These are phyloP conservation scores for Aspidoscelis tigris DNA, from an alignment of 2,113 vertebrate genomes.

Conservation along the genomic window DNA sequence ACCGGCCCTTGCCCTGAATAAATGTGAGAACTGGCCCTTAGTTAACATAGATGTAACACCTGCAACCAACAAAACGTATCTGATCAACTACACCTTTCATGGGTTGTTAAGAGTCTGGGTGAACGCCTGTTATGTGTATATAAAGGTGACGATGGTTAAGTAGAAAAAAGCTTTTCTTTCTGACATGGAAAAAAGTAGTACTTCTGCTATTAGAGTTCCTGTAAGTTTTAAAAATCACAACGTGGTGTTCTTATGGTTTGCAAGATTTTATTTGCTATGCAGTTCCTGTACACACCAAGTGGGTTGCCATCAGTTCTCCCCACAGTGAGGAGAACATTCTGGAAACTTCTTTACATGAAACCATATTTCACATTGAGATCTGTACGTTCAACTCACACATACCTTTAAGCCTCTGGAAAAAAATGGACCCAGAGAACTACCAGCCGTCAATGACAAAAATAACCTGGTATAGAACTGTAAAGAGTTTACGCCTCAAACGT, in stretches of 20 bases:
- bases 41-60: no score
- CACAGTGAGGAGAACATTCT: neutral
- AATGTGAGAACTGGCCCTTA: neutral
- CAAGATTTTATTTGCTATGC: constrained; percentile 22
- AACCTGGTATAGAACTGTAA: constrained; percentile 51
- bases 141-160: neutral
- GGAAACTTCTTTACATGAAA: constrained; percentile 64
- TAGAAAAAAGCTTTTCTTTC: neutral
- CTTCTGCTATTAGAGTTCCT: no score
- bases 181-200: neutral
- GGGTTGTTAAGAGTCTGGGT: no score
- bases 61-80: neutral
- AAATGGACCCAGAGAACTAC: constrained; percentile 67
- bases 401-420: constrained; percentile 70
- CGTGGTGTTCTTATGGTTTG: neutral
- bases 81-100: neutral
- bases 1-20: no score
- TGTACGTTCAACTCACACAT: constrained; percentile 84
- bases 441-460: constrained; percentile 60
- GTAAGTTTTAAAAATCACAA: neutral
- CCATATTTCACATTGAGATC: constrained; percentile 81
- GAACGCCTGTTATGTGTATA: neutral
- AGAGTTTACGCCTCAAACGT: constrained; percentile 88
- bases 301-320: neutral
- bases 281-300: neutral